Evolutionary conservation across 2,888 invertebrate species (phyloP).

Genomic region (Cantharis flavilabris): DNA sequence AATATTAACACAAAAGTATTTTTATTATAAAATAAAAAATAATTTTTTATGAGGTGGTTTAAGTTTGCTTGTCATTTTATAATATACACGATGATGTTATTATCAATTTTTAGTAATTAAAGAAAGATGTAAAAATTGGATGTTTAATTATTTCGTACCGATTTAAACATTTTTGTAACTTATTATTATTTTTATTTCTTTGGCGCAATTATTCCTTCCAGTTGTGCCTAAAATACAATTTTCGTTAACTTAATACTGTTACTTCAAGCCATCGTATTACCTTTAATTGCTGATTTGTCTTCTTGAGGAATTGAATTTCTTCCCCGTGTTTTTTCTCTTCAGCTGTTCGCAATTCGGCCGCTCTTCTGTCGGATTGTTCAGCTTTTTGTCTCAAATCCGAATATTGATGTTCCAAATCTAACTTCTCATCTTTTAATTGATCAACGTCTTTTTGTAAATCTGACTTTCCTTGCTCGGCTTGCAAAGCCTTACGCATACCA

Average conservation of each 20-base stretch:
- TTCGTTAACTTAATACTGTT: neutral
- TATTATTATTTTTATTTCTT: constrained; percentile 70
- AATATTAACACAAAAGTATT: constrained; percentile 21
- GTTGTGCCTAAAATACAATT: constrained; percentile 72
- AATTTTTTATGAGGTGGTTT: constrained; percentile 33
- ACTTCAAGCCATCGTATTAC: constrained; percentile 52
- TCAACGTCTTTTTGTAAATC: constrained; percentile 77
- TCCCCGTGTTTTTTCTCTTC: constrained; percentile 93
- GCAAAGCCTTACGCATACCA: constrained; percentile 96
- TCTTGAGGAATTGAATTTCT: constrained; percentile 89
- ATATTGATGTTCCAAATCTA: constrained; percentile 66
- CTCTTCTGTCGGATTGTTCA: constrained; percentile 81
- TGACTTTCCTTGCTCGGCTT: constrained; percentile 89
- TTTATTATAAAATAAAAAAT: constrained; percentile 12
- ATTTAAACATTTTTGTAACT: neutral
- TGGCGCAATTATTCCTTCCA: constrained; percentile 93
- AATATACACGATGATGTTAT: constrained; percentile 25
- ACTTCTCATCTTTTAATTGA: constrained; percentile 68
- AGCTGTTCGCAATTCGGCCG: constrained; percentile 81
- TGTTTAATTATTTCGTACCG: neutral
- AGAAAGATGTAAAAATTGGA: neutral
- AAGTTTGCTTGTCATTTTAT: constrained; percentile 35
- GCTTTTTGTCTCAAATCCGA: constrained; percentile 69
- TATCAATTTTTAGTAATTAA: neutral
- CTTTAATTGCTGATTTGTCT: constrained; percentile 93